Evolutionary conservation across 2,797 vertebrate species (phyloP).

Genomic region (Dryobates pubescens): DNA sequence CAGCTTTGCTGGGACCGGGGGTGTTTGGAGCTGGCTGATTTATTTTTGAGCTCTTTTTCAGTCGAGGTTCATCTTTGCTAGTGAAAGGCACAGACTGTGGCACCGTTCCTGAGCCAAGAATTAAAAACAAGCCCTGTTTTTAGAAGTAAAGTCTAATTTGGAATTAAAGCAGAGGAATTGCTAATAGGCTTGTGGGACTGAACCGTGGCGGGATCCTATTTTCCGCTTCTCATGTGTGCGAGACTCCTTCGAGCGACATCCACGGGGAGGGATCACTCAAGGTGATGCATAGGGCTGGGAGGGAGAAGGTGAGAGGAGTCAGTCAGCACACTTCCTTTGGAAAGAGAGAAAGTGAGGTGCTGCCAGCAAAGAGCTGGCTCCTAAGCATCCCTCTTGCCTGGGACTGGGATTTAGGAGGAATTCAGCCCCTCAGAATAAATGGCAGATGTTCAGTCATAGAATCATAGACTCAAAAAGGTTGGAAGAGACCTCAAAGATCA

Average conservation of each 20-base stretch:
- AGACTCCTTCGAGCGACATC: not conserved
- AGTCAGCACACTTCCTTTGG: not conserved
- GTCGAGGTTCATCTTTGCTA: not conserved
- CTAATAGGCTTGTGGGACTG: not conserved
- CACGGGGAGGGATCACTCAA: not conserved
- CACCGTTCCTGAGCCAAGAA: not conserved
- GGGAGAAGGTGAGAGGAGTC: not conserved
- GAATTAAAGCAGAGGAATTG: not conserved
- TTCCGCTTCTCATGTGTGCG: not conserved
- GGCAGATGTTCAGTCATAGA: not conserved
- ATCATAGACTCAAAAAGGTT: too few species aligned
- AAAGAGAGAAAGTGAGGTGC: not conserved
- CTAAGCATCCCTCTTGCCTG: not conserved
- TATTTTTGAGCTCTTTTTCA: not conserved
- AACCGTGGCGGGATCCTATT: not conserved
- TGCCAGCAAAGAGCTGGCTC: not conserved
- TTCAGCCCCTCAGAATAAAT: not conserved
- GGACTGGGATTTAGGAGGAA: not conserved
- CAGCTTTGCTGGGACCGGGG: not conserved
- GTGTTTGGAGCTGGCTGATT: not conserved
- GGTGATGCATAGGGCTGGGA: not conserved
- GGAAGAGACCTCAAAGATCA: too few species aligned
- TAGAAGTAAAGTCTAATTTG: constrained; percentile 36
- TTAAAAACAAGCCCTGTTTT: not conserved
- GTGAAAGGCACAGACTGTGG: not conserved